Base-by-base conservation (phyloP, 1,140 invertebrate species). In the Watersipora subatra region DNA sequence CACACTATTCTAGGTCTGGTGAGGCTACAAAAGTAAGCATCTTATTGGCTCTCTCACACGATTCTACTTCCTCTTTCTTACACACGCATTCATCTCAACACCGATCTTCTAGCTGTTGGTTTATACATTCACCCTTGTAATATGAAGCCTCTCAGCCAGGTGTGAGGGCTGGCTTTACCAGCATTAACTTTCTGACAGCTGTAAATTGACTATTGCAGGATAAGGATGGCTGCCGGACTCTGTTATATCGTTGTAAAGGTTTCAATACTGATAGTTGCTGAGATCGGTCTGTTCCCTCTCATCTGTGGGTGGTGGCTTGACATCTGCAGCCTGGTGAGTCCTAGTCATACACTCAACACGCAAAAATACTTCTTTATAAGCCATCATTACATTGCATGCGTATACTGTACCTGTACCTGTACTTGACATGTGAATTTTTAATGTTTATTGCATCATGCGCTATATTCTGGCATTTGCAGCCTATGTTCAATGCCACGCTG, bases 221-320 rank as follows among this genome's bases (percentile, higher is more conserved):
- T 90, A 0, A 88, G 91, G 73, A 84, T 91, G 69, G 84, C 95
- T 27, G 80, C 97, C 25, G 95, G 94, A 1, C 84, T 97, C 17
- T 94, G 92, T 74, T 99, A 97, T 78, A 89, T 99, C 22, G 92
- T 97, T 57, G 92, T 99, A 0, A 99, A 99, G 76, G 87, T 88
- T 2, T 92, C 91, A 1, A 78, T 97, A 28, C 78, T 97, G 1
- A 89, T 91, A 19, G 90, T 95, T 22, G 87, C 95, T 17, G 93
- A 99, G 84, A 93, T 99, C 67, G 93, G 94, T 3, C 88, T 98
- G 1, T 87, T 99, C 70, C 96, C 96, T 0, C 80, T 98, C 0
- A 87, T 98, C 3, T 98, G 94, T 77, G 96, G 96, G 19, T 98
- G 94, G 92, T 99, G 96, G 95, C 81, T 99, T 28, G 96, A 99